Evolutionary conservation across 2,888 invertebrate genomes (phyloP), one percentile per base, ranked within the genome.

Genomic region (Caenorhabditis zanzibari): DNA sequence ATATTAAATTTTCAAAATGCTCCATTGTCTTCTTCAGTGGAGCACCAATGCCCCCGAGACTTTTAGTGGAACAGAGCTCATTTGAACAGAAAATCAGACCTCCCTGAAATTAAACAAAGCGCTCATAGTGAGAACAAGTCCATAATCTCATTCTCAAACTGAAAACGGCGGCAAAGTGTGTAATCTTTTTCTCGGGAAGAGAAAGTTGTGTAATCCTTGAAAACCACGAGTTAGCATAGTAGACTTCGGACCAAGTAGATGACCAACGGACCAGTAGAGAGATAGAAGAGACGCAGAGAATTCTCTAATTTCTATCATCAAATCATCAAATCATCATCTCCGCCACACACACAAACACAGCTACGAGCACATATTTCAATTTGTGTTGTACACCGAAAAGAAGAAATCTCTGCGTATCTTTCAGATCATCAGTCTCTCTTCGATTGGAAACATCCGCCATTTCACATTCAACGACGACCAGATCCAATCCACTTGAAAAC

Each of bases 41-140:
- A n/a, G n/a, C n/a, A n/a, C n/a, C n/a, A n/a, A n/a, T 88, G 84
- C 88, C 77, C 81, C 85, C 88, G 71, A 88, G 88, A 86, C n/a
- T 10, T 38, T n/a, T 32, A 54, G 61, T 41, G 16, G 49, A 47
- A 16, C 49, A 9, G 59, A 71, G 79, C 64, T 64, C 71, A 71
- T 54, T 54, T 47, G 64, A 71, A 77, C 77, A 77, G 77, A 77
- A 69, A 79, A 79, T 79, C 14, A 68, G 35, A 59, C 52, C 49
- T 49, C 61, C 35, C 26, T 12, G 41, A 71, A 71, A 63, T n/a
- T 59, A 41, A 69, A 77, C 68, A 68, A 24, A 59, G 19, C 32
- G 47, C 7, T 47, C 19, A n/a, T 47, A 19, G 47, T 47, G 71
- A 79, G 79, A 79, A 79, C 59, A 49, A 69, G 71, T 32, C 49